Percentiles rank a stretch among this genome's conserved stretches.
These are phyloP conservation scores for Hypolimnas misippus DNA, from an alignment of 2,888 invertebrate genomes.

Conservation along the genomic window DNA sequence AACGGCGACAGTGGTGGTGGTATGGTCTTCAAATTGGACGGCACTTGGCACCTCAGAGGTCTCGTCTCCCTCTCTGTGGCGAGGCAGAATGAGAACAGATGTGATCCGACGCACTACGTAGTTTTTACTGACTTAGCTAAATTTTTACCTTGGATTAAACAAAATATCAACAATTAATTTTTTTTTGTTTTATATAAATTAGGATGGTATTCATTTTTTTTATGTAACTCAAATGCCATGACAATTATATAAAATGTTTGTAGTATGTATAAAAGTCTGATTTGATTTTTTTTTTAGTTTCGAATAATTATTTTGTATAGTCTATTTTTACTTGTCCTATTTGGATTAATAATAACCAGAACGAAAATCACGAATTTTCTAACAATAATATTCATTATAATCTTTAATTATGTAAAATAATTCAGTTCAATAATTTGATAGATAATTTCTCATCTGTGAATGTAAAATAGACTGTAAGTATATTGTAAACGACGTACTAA, in stretches of 20 bases:
- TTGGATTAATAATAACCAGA: no score
- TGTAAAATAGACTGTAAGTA: no score
- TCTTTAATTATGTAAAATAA: no score
- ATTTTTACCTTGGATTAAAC: slow-evolving; percentile 81
- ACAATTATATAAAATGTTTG: no score
- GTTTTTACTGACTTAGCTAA: slow-evolving; percentile 86
- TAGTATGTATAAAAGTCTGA: no score
- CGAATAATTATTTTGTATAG: no score
- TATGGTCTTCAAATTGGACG: slow-evolving; percentile 74
- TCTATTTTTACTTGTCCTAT: no score
- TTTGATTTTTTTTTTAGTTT: not conserved
- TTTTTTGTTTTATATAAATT: not conserved
- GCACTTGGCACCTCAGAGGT: slow-evolving; percentile 75
- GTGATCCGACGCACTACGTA: slow-evolving; percentile 85
- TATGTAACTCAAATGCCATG: not conserved
- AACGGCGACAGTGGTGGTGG: slow-evolving; percentile 82
- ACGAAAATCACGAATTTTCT: no score
- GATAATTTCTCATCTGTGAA: no score
- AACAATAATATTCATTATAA: no score
- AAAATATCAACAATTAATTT: slow-evolving; percentile 42
- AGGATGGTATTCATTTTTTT: not conserved
- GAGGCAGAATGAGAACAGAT: slow-evolving; percentile 81
- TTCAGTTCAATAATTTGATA: no score
- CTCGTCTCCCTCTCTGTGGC: slow-evolving; percentile 85
- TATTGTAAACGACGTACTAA: no score